A percentile compares a stretch with the other conserved stretches of the same genome.
Conservation (phyloP, 2,888 invertebrate genomes). For the Napeogenes sylphis region DNA sequence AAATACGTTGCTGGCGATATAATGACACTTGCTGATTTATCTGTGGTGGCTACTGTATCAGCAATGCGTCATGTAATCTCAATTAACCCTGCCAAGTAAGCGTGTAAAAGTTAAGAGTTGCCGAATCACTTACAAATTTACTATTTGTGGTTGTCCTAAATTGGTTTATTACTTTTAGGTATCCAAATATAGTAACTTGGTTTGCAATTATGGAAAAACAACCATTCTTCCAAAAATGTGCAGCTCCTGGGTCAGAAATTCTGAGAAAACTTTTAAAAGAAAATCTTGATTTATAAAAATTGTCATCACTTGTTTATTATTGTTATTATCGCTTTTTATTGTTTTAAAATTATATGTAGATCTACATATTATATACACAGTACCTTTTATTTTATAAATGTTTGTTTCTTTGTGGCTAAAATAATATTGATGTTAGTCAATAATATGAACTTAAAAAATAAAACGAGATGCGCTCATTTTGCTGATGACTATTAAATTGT, state of each 20-base stretch:
- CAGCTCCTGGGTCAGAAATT: conserved; percentile 32
- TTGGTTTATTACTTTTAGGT: conserved; percentile 38
- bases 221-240: conserved; percentile 43
- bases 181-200: conserved; percentile 51
- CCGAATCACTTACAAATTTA: neutral
- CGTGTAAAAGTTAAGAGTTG: neutral
- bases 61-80: conserved; percentile 44
- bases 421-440: no score
- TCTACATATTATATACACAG: no score
- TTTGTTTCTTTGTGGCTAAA: no score
- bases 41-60: conserved; percentile 51
- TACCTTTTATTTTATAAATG: no score
- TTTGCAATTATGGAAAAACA: conserved; percentile 42
- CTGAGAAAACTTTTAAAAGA: conserved; percentile 29
- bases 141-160: neutral
- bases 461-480: no score
- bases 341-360: no score
- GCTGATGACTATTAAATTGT: no score
- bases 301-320: no score
- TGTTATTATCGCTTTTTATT: no score
- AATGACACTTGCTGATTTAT: conserved; percentile 75
- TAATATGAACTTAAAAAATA: no score
- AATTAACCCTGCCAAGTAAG: conserved; percentile 38
- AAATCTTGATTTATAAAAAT: conserved; percentile 18
- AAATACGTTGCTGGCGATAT: conserved; percentile 71